Evolutionary conservation across 2,113 vertebrate genomes (phyloP), one percentile per base, ranked within the genome.

Genomic region (Indicator indicator): DNA sequence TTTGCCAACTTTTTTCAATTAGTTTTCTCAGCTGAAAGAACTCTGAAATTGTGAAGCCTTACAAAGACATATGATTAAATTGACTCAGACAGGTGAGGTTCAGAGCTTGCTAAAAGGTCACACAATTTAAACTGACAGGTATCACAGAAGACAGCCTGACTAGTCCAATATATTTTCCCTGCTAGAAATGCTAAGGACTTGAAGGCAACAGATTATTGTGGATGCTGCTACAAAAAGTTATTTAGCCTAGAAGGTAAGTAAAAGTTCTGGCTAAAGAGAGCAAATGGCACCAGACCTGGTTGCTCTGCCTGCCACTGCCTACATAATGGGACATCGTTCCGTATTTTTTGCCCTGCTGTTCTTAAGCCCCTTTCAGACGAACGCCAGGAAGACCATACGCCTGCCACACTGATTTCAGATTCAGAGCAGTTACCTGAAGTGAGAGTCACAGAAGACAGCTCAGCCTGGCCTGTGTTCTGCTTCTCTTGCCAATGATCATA

Each of bases 81-180:
- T 64, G 93, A 68, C 55, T 92, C 67, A 1, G 96, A 94, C 92
- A 95, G 96, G 95, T 94, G 90, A 95, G 58, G 89, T 89, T 96
- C 93, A 89, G 94, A 55, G 50, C 82, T 94, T 6, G 32, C 94
- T 95, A 88, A 93, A 93, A 97, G 93, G 91, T 84, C 76, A 83
- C 44, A 30, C 65, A 48, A 93, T 94, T 94, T 73, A 75, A 83
- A 94, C 85, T 48, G 95, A 88, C 96, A 96, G 90, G 48, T 71
- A 70, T 58, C 62, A 60, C 89, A 75, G 67, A 75, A 78, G 88
- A 92, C 89, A 73, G 42, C 42, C 87, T 90, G 92, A 77, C 72
- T 88, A 74, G 74, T 72, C 75, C 95, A 91, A 84, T 93, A 26
- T 62, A 90, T 87, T 76, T 91, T n/a, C 58, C 60, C 56, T 46